Percentiles rank a stretch among this genome's conserved stretches.
These are phyloP conservation scores for Chloroceryle aenea DNA, from an alignment of 2,113 vertebrate species.

Conservation along the genomic window DNA sequence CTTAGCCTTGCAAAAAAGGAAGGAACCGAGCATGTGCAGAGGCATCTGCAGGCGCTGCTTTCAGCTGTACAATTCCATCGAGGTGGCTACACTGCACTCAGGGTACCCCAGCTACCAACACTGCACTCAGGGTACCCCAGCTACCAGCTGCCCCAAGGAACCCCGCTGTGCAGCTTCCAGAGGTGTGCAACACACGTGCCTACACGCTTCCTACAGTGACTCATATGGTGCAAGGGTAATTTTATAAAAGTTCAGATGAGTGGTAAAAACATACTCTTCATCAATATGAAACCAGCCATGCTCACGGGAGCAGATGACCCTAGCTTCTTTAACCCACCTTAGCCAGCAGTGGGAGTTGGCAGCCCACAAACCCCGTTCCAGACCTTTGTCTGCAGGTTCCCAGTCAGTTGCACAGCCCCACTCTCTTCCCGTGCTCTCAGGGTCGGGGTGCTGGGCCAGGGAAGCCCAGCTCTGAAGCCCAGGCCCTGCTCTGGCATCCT, in stretches of 20 bases:
- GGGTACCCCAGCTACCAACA: not conserved
- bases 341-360: not conserved
- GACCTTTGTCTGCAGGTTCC: not conserved
- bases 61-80: not conserved
- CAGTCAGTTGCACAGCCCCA: not conserved
- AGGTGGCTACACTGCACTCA: not conserved
- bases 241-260: not conserved
- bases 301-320: not conserved
- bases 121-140: not conserved
- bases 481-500: not conserved
- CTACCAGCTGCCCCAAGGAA: not conserved
- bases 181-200: not conserved
- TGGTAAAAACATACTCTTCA: not conserved
- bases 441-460: not conserved
- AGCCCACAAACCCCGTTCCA: not conserved
- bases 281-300: accelerated
- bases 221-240: not conserved
- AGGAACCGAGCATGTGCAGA: not conserved
- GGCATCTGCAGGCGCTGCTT: not conserved
- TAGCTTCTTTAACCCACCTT: not conserved
- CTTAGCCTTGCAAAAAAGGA: not conserved
- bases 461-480: not conserved
- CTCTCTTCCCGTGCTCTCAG: not conserved
- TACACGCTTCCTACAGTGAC: not conserved
- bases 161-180: not conserved